Evolutionary conservation across 2,888 invertebrate species (phyloP), one percentile per base, ranked within the genome.

Genomic region (Galeopsomyia nigrocyanea): DNA sequence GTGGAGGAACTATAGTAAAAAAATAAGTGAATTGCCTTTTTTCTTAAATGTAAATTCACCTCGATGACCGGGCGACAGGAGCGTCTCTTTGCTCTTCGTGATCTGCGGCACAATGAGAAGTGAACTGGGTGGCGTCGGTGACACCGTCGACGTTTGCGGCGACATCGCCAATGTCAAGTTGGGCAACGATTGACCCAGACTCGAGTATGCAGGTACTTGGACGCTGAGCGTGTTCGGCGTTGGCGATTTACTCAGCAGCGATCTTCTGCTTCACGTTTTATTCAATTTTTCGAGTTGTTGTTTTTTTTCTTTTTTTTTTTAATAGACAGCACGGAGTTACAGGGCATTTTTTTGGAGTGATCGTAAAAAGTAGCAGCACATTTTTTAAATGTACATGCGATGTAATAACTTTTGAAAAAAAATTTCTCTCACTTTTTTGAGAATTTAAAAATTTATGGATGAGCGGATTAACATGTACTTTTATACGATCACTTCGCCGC

Each of bases 161-260:
- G 86, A 85, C 17, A 86, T 86, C 10, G 86, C 86, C 57, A 86
- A 78, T 21, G 90, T 89, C 68, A 95, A 88, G 83, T 95, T 95
- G 2, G 95, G 95, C 80, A 95, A 87, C 82, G 94, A 95, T 85
- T 95, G 94, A 46, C 94, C 93, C 64, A 94, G 87, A 69, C 90
- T 89, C 80, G 90, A 90, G 83, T 89, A 87, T 73, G 87, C 87
- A 31, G 90, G 87, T 5, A 93, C 92, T 82, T 94, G 92, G 72
- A 95, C 94, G 61, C 92, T 92, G 76, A 95, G 87, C 0, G 93
- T 93, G 83, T 93, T 93, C 46, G 92, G 91, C 49, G 92, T 91
- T 77, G 88, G 87, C 68, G 88, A 87, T 80, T 88, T 88, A 75
- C 80, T 84, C 78, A 85, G 80, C 70, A 86, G 76, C 65, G 83